phyloP scores from a whole-genome alignment of 2,797 vertebrate genomes.

The Falco berigora region DNA sequence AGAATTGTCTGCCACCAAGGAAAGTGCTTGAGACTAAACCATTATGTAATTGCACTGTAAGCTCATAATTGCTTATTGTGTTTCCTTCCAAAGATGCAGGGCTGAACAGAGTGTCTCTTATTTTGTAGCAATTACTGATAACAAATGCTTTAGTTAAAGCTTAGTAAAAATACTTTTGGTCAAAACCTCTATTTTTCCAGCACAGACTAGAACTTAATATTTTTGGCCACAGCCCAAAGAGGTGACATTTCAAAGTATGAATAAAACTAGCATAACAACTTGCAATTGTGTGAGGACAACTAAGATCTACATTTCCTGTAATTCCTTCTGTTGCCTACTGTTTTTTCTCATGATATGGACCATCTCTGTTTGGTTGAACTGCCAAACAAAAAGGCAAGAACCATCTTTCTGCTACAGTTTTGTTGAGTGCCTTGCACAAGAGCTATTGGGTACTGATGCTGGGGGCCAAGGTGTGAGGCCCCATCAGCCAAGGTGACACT shows the following conservation, averaged over 20 bases:
- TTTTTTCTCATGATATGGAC: neutral
- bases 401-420: neutral
- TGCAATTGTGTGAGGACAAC: neutral
- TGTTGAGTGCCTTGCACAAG: neutral
- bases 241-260: conserved; percentile 21
- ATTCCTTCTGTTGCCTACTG: conserved; percentile 22
- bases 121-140: conserved; percentile 28
- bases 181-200: conserved; percentile 13
- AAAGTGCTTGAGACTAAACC: neutral
- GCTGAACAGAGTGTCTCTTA: neutral
- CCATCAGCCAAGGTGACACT: neutral
- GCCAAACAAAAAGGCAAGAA: neutral
- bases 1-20: neutral
- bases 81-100: neutral
- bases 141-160: conserved; percentile 17
- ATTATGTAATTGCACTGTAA: neutral
- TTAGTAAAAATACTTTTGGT: neutral
- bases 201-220: neutral
- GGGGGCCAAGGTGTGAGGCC: neutral
- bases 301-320: conserved; percentile 5
- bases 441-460: neutral
- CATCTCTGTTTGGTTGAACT: neutral
- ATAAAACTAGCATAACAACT: conserved; percentile 31
- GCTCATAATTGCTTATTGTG: neutral
- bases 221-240: conserved; percentile 30